Evolutionary conservation across 2,888 invertebrate genomes (phyloP).

Genomic region (Caenorhabditis imperialis): DNA sequence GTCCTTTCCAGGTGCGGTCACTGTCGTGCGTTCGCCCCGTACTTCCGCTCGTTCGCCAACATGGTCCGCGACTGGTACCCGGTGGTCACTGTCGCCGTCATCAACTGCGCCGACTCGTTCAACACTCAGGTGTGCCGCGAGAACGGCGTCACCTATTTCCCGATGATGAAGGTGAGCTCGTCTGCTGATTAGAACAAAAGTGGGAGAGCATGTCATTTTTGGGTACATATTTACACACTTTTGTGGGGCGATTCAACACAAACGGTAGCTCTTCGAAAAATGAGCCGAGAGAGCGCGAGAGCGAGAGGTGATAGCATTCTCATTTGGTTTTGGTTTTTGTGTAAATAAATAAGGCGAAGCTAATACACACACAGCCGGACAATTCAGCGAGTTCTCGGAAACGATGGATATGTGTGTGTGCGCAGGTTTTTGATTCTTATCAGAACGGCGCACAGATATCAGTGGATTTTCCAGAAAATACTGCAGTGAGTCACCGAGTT

Average conservation of each 20-base stretch:
- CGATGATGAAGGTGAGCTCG: slow-evolving; percentile 74
- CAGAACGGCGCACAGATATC: slow-evolving; percentile 1
- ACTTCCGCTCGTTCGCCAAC: slow-evolving; percentile 86
- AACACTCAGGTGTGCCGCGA: slow-evolving; percentile 73
- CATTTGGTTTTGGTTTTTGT: slow-evolving; percentile 49
- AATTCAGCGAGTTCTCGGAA: slow-evolving; percentile 29
- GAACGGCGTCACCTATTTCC: slow-evolving; percentile 75
- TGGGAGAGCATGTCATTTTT: slow-evolving; percentile 36
- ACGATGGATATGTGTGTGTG: slow-evolving; percentile 38
- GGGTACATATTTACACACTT: slow-evolving; percentile 43
- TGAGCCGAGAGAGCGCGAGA: no score
- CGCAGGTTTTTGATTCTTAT: slow-evolving; percentile 37
- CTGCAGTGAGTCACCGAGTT: slow-evolving; percentile 28
- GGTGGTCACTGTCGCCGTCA: slow-evolving; percentile 69
- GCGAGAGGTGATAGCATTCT: slow-evolving; percentile 35
- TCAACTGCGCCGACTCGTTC: slow-evolving; percentile 76
- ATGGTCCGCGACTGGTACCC: slow-evolving; percentile 70
- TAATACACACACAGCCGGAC: slow-evolving; percentile 27
- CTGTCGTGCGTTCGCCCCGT: slow-evolving; percentile 90
- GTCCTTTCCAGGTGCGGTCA: slow-evolving; percentile 85
- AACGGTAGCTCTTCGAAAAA: slow-evolving; percentile 39
- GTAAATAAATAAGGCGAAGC: slow-evolving; percentile 46
- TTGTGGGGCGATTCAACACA: slow-evolving; percentile 34
- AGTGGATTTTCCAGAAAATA: slow-evolving; percentile 11
- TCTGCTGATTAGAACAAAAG: slow-evolving; percentile 14